Evolutionary conservation across 2,888 invertebrate genomes (phyloP).

Genomic region (Timema podura): DNA sequence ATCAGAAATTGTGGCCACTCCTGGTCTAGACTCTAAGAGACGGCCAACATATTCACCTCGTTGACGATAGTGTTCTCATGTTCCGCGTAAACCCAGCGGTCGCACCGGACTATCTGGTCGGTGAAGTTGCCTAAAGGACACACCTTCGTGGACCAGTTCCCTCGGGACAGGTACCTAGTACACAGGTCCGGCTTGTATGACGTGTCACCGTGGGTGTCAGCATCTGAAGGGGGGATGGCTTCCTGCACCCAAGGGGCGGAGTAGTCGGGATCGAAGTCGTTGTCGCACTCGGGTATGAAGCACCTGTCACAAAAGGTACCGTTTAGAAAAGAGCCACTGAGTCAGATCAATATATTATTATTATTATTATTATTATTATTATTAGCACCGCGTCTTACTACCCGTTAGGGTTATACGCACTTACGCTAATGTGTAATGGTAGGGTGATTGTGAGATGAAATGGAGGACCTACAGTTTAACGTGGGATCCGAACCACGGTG

Average conservation of each 20-base stretch:
- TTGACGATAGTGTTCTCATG: conserved; percentile 53
- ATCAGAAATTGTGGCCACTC: neutral
- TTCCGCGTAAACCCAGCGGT: conserved; percentile 51
- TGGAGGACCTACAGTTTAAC: no score
- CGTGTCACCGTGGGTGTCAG: conserved; percentile 26
- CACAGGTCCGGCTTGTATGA: conserved; percentile 42
- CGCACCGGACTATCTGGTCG: conserved; percentile 43
- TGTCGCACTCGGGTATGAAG: conserved; percentile 54
- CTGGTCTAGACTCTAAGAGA: neutral
- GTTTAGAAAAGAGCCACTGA: no score
- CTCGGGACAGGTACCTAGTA: conserved; percentile 37
- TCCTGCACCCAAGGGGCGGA: conserved; percentile 47
- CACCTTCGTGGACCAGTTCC: conserved; percentile 31
- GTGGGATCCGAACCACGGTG: no score
- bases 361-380: no score
- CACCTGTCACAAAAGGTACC: conserved; percentile 43
- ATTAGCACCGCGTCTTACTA: no score
- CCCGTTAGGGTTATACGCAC: no score
- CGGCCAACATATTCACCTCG: conserved; percentile 45
- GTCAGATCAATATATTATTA: no score
- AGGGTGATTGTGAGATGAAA: no score
- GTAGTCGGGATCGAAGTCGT: conserved; percentile 40
- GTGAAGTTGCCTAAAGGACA: conserved; percentile 46
- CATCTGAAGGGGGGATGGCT: conserved; percentile 47
- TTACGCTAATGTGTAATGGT: no score